A percentile compares a stretch with the other conserved stretches of the same genome.
Conservation (phyloP, 2,797 vertebrate species). For the Melanotaenia pygmaea region DNA sequence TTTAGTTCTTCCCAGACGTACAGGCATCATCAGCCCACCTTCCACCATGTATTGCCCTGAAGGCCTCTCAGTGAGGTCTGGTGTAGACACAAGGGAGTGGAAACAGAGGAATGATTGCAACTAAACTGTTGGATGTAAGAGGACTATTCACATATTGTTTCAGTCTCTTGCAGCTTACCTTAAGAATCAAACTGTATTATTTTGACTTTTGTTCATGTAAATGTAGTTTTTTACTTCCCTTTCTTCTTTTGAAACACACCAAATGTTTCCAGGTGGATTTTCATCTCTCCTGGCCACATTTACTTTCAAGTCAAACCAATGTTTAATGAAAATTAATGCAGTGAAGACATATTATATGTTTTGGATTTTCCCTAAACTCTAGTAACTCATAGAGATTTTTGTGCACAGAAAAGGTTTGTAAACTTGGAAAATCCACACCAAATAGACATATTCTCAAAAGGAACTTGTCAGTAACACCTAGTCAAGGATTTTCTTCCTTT, state of each 20-base stretch:
- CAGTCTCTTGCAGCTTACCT: conserved; percentile 1
- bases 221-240: conserved; percentile 15
- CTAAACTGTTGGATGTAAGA: conserved; percentile 19
- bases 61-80: conserved; percentile 55
- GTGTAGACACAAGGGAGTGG: conserved; percentile 52
- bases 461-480: background rate
- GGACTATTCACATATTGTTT: conserved; percentile 31
- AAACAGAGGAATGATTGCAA: conserved; percentile 40
- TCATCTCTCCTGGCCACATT: background rate
- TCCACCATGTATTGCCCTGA: conserved; percentile 52
- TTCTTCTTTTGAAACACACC: background rate
- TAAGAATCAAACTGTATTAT: conserved; percentile 5
- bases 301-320: conserved; percentile 1
- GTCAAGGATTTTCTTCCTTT: background rate
- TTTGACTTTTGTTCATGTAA: conserved; percentile 4
- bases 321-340: conserved; percentile 12
- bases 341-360: background rate
- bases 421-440: background rate
- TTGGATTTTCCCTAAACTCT: too few species aligned
- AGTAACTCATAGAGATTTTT: background rate
- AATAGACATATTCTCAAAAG: background rate
- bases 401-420: background rate
- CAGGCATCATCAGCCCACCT: conserved; percentile 73
- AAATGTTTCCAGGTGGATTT: background rate
- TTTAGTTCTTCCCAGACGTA: conserved; percentile 78